A percentile compares a stretch with the other conserved stretches of the same genome.
Conservation (phyloP, 2,113 vertebrate genomes). For the Microcebus tavaratra region DNA sequence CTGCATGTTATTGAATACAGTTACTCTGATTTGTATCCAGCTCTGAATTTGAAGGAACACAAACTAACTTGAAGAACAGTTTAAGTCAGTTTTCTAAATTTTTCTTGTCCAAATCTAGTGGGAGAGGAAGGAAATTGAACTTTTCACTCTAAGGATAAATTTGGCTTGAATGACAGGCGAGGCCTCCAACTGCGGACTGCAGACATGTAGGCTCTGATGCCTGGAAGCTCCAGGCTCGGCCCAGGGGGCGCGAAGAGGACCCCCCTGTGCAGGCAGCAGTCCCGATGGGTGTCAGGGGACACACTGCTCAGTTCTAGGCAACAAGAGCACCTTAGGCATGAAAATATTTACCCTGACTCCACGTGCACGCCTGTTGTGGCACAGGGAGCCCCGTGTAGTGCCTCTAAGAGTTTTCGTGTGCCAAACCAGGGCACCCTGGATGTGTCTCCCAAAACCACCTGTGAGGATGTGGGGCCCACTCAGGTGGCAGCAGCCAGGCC, state of each 20-base stretch:
- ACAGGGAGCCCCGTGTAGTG: too few relatives aligned
- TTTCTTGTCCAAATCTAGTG: not conserved
- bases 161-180: not conserved
- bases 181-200: not conserved
- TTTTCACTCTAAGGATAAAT: not conserved
- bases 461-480: not conserved
- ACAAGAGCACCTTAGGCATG: not conserved
- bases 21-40: not conserved
- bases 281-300: not conserved
- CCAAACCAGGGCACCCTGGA: not conserved
- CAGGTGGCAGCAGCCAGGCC: not conserved
- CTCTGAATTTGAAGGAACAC: not conserved
- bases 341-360: not conserved
- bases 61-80: not conserved
- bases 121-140: too few relatives aligned
- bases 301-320: not conserved
- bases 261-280: not conserved
- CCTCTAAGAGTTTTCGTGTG: not conserved
- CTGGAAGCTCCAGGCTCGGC: fast-evolving
- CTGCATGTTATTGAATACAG: not conserved
- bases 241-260: not conserved
- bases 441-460: not conserved
- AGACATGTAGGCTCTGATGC: not conserved
- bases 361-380: fast-evolving
- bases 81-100: not conserved